A percentile compares a stretch with the other conserved stretches of the same genome.
These are phyloP conservation scores for Poeciliopsis presidionis DNA, from an alignment of 2,797 vertebrate species.

Conservation along the genomic window DNA sequence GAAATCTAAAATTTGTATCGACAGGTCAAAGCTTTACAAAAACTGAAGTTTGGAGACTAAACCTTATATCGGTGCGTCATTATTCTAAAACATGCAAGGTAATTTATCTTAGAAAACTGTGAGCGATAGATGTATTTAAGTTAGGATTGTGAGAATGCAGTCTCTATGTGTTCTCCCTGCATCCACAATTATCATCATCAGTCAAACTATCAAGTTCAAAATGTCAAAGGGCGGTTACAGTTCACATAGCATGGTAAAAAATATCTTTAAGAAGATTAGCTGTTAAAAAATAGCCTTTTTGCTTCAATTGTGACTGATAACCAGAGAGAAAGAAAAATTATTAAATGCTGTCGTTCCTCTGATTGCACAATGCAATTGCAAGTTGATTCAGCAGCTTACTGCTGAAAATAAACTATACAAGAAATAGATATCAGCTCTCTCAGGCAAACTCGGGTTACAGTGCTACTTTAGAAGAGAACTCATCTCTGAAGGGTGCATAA, in stretches of 20 bases:
- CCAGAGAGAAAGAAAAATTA: slow-evolving; percentile 46
- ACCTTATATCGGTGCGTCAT: background rate
- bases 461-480: slow-evolving; percentile 60
- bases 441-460: slow-evolving; percentile 49
- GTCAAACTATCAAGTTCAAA: slow-evolving; percentile 27
- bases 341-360: slow-evolving; percentile 52
- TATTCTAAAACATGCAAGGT: slow-evolving; percentile 19
- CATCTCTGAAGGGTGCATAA: slow-evolving; percentile 68
- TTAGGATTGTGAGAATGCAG: slow-evolving; percentile 38
- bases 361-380: slow-evolving; percentile 71
- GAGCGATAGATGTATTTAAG: slow-evolving; percentile 22
- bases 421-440: slow-evolving; percentile 53
- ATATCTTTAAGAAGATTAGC: slow-evolving; percentile 43
- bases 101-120: slow-evolving; percentile 33
- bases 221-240: slow-evolving; percentile 42
- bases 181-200: slow-evolving; percentile 25
- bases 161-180: slow-evolving; percentile 6
- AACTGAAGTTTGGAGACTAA: background rate
- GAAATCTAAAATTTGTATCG: background rate
- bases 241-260: slow-evolving; percentile 45
- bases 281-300: slow-evolving; percentile 34
- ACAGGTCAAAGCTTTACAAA: background rate
- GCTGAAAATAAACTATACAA: slow-evolving; percentile 62
- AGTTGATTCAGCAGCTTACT: slow-evolving; percentile 56
- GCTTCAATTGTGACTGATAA: slow-evolving; percentile 31